Evolutionary conservation across 2,888 invertebrate species (phyloP).

Genomic region (Archips crataeganus): DNA sequence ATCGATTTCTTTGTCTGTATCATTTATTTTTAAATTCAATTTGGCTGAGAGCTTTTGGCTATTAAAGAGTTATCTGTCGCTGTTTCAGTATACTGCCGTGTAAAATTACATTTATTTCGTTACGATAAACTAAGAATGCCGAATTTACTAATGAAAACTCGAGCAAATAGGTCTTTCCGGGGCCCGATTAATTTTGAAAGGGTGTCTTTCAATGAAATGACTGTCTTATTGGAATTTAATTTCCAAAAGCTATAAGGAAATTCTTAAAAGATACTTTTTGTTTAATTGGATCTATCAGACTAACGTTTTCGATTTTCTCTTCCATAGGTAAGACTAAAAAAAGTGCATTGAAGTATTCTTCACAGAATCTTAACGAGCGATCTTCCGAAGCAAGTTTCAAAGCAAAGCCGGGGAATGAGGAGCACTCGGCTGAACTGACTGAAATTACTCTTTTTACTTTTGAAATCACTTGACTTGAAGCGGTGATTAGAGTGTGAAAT

Average conservation of each 20-base stretch:
- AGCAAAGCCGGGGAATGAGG: constrained; percentile 46
- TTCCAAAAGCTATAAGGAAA: not conserved
- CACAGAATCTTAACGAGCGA: constrained; percentile 43
- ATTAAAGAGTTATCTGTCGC: constrained; percentile 64
- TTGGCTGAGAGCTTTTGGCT: constrained; percentile 60
- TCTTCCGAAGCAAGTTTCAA: constrained; percentile 47
- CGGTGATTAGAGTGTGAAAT: constrained; percentile 45
- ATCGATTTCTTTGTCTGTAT: constrained; percentile 65
- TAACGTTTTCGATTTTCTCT: constrained; percentile 45
- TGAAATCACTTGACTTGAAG: constrained; percentile 43
- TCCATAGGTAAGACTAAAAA: constrained; percentile 41
- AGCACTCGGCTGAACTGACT: constrained; percentile 49
- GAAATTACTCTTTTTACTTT: constrained; percentile 46
- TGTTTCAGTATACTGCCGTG: constrained; percentile 46
- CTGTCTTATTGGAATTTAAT: constrained; percentile 39
- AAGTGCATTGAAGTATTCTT: constrained; percentile 43
- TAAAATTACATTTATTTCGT: constrained; percentile 21
- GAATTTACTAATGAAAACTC: constrained; percentile 36
- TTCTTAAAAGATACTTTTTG: constrained; percentile 27
- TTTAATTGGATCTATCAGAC: constrained; percentile 20
- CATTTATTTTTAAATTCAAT: constrained; percentile 71
- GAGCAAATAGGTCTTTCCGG: constrained; percentile 14
- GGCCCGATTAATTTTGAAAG: constrained; percentile 22
- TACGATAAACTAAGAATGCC: constrained; percentile 24
- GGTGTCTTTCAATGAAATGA: constrained; percentile 36